Evolutionary conservation across 1,140 invertebrate species (phyloP).

Genomic region (Cydia amplana): DNA sequence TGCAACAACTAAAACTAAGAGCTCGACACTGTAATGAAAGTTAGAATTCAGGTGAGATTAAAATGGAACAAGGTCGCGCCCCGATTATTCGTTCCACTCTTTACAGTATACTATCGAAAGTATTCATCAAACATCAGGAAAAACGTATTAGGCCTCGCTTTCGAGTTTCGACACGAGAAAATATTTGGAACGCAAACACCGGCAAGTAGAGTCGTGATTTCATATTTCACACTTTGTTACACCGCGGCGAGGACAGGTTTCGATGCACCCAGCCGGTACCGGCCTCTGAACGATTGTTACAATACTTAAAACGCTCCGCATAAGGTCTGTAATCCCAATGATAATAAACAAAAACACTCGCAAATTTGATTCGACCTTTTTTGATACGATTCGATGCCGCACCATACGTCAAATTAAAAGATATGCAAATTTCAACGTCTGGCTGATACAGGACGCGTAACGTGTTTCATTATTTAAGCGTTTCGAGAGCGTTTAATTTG

Average conservation of each 20-base stretch:
- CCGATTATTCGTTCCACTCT: constrained; percentile 47
- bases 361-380: constrained; percentile 27
- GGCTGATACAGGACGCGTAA: constrained; percentile 51
- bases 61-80: constrained; percentile 55
- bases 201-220: constrained; percentile 76
- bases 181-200: constrained; percentile 76
- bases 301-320: constrained; percentile 3
- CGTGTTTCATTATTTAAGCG: constrained; percentile 51
- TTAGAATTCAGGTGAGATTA: constrained; percentile 6
- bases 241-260: constrained; percentile 69
- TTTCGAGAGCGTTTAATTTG: constrained; percentile 55
- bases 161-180: constrained; percentile 70
- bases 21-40: constrained; percentile 14
- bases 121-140: constrained; percentile 50
- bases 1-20: not conserved
- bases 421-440: constrained; percentile 66
- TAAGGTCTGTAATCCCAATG: constrained; percentile 21
- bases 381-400: constrained; percentile 45
- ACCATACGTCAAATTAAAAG: constrained; percentile 66
- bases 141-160: constrained; percentile 45
- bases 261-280: constrained; percentile 49
- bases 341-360: constrained; percentile 8
- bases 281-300: not conserved
- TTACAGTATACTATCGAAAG: constrained; percentile 45
- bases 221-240: constrained; percentile 77